Conservation (phyloP, 2,113 vertebrate species). For the Salvator merianae region DNA sequence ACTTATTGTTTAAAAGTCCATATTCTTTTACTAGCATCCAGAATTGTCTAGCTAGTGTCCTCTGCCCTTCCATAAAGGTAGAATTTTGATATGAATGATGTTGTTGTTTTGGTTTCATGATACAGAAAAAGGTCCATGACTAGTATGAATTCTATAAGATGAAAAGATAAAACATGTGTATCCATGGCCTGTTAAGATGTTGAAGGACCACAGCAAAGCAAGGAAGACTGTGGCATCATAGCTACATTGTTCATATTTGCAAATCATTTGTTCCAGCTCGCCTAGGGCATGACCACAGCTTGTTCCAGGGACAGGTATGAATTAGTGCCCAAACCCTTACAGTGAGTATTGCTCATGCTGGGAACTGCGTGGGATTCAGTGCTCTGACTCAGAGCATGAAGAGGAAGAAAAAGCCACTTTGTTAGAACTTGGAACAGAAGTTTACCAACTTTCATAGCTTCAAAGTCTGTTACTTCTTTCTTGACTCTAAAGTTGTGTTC, state of each 20-base stretch:
- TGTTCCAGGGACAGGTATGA: slow-evolving; percentile 16
- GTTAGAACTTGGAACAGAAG: slow-evolving; percentile 49
- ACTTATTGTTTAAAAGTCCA: neutral
- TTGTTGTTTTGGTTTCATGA: too few relatives aligned
- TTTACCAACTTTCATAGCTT: neutral
- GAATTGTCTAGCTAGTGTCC: neutral
- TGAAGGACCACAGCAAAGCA: neutral
- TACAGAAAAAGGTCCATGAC: neutral
- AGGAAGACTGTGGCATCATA: neutral
- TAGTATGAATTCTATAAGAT: neutral
- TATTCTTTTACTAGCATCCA: neutral
- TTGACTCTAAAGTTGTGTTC: neutral
- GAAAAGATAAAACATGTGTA: neutral
- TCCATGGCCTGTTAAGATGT: neutral
- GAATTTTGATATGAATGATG: neutral
- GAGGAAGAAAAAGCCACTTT: slow-evolving; percentile 1
- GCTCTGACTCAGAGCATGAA: slow-evolving; percentile 34
- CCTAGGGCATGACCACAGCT: neutral
- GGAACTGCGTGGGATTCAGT: slow-evolving; percentile 12
- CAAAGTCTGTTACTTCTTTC: neutral
- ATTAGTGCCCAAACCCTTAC: slow-evolving; percentile 24
- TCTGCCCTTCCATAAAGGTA: neutral
- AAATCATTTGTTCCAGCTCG: slow-evolving; percentile 26
- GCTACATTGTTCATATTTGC: slow-evolving; percentile 11
- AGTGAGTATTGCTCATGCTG: slow-evolving; percentile 12